phyloP scores from a whole-genome alignment of 1,140 invertebrate genomes.

The Papilio glaucus region DNA sequence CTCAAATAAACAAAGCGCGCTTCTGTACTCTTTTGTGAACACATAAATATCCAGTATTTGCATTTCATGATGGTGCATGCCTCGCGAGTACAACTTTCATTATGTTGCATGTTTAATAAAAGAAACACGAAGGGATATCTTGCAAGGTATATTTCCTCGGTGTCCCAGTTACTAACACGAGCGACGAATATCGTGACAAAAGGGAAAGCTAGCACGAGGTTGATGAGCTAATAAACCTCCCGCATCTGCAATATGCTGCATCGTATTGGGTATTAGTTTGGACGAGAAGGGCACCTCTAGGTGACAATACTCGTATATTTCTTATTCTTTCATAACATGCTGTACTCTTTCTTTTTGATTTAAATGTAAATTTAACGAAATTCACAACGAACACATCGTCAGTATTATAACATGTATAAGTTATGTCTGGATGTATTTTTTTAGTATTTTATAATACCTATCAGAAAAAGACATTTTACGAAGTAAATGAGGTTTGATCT shows the following conservation, averaged over 20 bases:
- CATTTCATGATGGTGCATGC: too few species aligned
- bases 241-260: not conserved
- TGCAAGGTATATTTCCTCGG: not conserved
- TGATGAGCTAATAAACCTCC: constrained; percentile 15
- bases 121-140: too few species aligned
- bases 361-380: not conserved
- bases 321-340: not conserved
- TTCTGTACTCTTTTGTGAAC: too few species aligned
- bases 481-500: too few species aligned
- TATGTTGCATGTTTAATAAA: too few species aligned
- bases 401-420: too few species aligned
- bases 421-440: too few species aligned
- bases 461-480: too few species aligned
- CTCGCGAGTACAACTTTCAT: too few species aligned
- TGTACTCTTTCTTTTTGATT: not conserved
- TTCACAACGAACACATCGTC: not conserved
- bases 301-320: not conserved
- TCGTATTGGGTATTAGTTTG: not conserved
- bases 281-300: not conserved
- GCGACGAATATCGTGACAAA: not conserved
- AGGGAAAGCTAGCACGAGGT: not conserved
- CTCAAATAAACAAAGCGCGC: too few species aligned
- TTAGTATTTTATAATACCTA: too few species aligned
- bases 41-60: too few species aligned
- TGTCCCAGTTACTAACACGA: not conserved